Conservation (phyloP, 2,113 vertebrate species). For the Camelus dromedarius region DNA sequence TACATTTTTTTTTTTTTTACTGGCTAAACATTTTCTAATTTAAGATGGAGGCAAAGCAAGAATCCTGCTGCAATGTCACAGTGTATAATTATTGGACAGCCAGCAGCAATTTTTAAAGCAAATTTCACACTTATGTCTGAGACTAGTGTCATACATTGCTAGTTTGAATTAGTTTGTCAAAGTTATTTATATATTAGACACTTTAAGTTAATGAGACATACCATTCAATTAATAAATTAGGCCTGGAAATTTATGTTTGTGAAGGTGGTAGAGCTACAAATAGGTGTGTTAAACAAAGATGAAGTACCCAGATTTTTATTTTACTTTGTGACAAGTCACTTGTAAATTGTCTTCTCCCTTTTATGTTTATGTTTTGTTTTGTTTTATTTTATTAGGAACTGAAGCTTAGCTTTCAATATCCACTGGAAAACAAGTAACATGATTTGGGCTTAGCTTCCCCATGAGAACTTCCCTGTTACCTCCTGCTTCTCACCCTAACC, state of each 20-base stretch:
- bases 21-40: constrained; percentile 86
- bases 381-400: neutral
- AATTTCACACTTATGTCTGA: constrained; percentile 87
- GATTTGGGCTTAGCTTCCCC: neutral
- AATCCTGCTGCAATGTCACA: constrained; percentile 85
- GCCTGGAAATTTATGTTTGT: constrained; percentile 83
- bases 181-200: constrained; percentile 87
- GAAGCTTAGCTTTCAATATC: neutral
- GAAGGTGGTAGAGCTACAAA: constrained; percentile 83
- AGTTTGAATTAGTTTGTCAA: constrained; percentile 87
- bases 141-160: constrained; percentile 86
- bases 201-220: constrained; percentile 87
- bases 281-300: constrained; percentile 76
- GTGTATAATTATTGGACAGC: constrained; percentile 88
- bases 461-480: neutral
- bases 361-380: neutral
- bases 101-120: constrained; percentile 86
- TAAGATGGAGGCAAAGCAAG: constrained; percentile 81
- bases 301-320: constrained; percentile 79
- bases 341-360: constrained; percentile 37
- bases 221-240: constrained; percentile 87
- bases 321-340: constrained; percentile 73
- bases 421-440: neutral
- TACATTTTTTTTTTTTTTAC: constrained; percentile 76
- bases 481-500: neutral